phyloP scores from a whole-genome alignment of 2,113 vertebrate species.

The Paedocypris sp. region DNA sequence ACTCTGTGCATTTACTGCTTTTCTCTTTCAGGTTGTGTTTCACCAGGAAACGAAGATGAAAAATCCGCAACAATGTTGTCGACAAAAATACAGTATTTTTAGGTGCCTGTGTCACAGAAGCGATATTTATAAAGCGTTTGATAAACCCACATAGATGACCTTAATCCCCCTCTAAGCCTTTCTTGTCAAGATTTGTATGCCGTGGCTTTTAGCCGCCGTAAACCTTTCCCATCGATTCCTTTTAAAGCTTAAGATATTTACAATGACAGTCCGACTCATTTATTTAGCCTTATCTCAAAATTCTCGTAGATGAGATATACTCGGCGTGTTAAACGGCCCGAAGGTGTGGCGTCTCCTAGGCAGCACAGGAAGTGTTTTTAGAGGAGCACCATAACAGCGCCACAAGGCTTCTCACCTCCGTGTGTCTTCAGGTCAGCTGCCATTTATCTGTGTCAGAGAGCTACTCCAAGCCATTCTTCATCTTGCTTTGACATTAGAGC shows the following conservation, averaged over 20 bases:
- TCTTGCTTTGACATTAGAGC: slow-evolving; percentile 33
- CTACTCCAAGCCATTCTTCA: slow-evolving; percentile 41
- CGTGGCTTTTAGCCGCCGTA: background rate
- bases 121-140: background rate
- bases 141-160: background rate
- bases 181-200: background rate
- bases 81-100: no score
- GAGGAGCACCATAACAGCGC: slow-evolving; percentile 38
- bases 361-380: slow-evolving; percentile 43
- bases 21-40: slow-evolving; percentile 20
- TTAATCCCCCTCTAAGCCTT: background rate
- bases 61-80: no score
- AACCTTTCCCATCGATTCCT: background rate
- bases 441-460: slow-evolving; percentile 54
- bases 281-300: background rate
- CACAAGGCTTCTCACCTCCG: slow-evolving; percentile 46
- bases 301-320: slow-evolving; percentile 5
- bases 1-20: slow-evolving; percentile 33
- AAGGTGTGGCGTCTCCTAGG: slow-evolving; percentile 12
- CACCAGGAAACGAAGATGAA: slow-evolving; percentile 15
- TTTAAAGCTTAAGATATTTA: background rate
- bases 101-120: background rate
- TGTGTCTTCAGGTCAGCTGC: slow-evolving; percentile 45
- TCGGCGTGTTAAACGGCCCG: slow-evolving; percentile 18
- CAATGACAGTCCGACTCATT: background rate